Conservation (phyloP, 2,888 invertebrate species). For the Choreutis nemorana region DNA sequence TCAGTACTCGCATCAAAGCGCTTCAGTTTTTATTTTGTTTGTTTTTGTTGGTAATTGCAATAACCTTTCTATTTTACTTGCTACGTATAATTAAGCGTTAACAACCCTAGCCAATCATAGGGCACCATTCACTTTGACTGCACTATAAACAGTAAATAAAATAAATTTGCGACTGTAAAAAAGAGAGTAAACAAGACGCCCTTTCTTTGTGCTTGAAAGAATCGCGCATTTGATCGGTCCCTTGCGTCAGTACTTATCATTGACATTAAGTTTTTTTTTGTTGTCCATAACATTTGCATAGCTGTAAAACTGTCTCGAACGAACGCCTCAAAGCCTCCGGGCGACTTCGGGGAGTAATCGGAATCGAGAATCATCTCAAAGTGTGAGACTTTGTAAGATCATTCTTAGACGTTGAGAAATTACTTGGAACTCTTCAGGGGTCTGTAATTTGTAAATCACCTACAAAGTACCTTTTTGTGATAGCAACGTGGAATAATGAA, state of each 20-base stretch:
- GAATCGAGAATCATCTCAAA: no score
- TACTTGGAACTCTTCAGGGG: conserved; percentile 36
- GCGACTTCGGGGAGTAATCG: conserved; percentile 39
- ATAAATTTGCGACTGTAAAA: background rate
- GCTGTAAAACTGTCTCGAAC: conserved; percentile 44
- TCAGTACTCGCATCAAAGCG: no score
- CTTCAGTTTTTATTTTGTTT: no score
- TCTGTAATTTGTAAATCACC: conserved; percentile 46
- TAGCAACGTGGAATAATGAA: no score
- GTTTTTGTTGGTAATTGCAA: no score
- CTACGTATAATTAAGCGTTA: no score
- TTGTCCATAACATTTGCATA: conserved; percentile 68
- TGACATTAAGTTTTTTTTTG: conserved; percentile 64
- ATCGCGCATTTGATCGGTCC: conserved; percentile 39
- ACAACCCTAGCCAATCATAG: no score
- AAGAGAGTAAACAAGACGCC: conserved; percentile 24
- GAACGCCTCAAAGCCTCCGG: conserved; percentile 38
- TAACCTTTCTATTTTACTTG: no score
- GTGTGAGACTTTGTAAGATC: conserved; percentile 63
- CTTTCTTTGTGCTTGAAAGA: conserved; percentile 17
- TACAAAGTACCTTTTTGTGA: no score
- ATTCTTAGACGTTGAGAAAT: conserved; percentile 53
- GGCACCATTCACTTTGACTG: no score
- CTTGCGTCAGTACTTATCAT: conserved; percentile 57
- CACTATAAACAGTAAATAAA: conserved; percentile 2